phyloP scores from a whole-genome alignment of 2,113 vertebrate genomes.

The Limanda limanda region DNA sequence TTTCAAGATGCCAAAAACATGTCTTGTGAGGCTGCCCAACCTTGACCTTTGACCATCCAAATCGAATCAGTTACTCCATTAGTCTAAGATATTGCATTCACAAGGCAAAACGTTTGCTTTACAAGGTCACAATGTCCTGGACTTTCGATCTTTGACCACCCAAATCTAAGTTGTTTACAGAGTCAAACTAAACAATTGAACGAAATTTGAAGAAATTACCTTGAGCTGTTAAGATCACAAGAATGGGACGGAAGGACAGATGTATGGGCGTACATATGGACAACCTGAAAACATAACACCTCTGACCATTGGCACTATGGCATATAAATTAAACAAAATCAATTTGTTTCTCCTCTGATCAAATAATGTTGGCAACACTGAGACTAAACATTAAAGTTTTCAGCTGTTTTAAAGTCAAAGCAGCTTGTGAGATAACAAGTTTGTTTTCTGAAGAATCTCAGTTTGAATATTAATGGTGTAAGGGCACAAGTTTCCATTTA shows the following conservation, averaged over 20 bases:
- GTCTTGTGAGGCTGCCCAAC: no score
- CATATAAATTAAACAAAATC: not conserved
- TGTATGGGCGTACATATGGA: no score
- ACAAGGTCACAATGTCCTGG: no score
- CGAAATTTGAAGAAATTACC: not conserved
- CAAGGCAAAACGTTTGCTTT: not conserved
- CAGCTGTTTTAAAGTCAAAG: slow-evolving; percentile 2
- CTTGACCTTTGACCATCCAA: not conserved
- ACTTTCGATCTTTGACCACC: no score
- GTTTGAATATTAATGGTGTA: not conserved
- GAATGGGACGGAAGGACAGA: not conserved
- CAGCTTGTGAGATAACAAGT: not conserved
- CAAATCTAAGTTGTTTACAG: no score
- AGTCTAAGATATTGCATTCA: not conserved
- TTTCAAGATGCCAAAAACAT: no score
- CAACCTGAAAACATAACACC: no score
- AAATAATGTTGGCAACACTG: not conserved
- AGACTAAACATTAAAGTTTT: not conserved
- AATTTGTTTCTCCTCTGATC: not conserved
- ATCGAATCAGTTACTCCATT: not conserved
- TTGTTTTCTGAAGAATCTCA: not conserved
- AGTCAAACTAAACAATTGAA: no score
- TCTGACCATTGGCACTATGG: no score
- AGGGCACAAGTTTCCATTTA: slow-evolving; percentile 11
- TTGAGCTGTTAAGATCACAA: not conserved